These are phyloP conservation scores for Coregonus suidteri DNA, from an alignment of 2,797 vertebrate species.

Conservation along the genomic window DNA sequence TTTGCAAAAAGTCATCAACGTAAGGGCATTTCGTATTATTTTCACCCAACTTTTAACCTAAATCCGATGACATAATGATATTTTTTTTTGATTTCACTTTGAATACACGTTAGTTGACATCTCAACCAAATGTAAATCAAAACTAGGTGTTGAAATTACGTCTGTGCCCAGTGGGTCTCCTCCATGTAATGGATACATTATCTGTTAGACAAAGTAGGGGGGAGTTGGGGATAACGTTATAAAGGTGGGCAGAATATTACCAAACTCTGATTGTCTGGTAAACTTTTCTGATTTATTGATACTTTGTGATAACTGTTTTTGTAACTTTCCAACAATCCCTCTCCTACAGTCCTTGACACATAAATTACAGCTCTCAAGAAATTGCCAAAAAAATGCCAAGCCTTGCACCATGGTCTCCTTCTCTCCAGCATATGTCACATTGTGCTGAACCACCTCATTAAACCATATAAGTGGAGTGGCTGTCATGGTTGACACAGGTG, in stretches of 20 bases:
- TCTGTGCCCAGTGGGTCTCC: no score
- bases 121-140: no score
- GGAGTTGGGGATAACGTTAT: background rate
- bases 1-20: no score
- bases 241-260: background rate
- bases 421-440: constrained; percentile 48
- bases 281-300: constrained; percentile 14
- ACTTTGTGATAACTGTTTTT: constrained; percentile 3
- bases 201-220: no score
- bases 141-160: no score
- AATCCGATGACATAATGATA: no score
- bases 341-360: constrained; percentile 30
- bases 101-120: no score
- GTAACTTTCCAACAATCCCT: constrained; percentile 20
- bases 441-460: constrained; percentile 67
- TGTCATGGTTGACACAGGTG: constrained; percentile 64
- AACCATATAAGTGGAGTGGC: constrained; percentile 54
- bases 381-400: constrained; percentile 27
- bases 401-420: constrained; percentile 24
- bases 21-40: no score
- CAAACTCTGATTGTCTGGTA: background rate
- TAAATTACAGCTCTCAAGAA: constrained; percentile 30
- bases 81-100: no score
- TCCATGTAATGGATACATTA: no score
- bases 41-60: no score